These are phyloP conservation scores for Acomys russatus DNA, from an alignment of 2,797 vertebrate species.

Conservation along the genomic window DNA sequence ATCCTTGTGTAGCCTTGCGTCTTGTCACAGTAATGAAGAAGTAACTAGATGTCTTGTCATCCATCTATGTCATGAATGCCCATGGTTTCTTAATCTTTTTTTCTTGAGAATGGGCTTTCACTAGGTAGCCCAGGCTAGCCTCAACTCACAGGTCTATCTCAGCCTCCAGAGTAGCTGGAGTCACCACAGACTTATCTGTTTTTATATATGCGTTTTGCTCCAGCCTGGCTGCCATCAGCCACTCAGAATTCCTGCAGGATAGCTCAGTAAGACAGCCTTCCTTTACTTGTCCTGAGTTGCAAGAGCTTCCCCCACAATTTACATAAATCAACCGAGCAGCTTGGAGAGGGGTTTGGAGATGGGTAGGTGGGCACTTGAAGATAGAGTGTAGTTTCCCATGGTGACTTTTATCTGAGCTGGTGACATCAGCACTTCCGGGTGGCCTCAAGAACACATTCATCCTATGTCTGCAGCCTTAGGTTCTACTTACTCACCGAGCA, in stretches of 20 bases:
- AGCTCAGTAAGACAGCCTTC: not conserved
- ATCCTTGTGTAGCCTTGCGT: not conserved
- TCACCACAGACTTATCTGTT: not conserved
- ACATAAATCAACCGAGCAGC: not conserved
- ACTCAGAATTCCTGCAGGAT: not conserved
- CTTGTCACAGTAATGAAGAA: not conserved
- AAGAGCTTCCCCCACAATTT: not conserved
- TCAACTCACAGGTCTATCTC: not conserved
- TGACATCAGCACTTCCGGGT: not conserved
- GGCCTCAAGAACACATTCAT: accelerated
- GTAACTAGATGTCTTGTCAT: not conserved
- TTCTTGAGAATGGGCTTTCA: not conserved
- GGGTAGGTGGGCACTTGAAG: not conserved
- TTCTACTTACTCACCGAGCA: not conserved
- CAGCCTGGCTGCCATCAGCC: not conserved
- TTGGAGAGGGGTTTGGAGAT: not conserved
- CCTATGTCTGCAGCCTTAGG: not conserved
- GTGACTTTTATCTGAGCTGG: not conserved
- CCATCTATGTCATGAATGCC: not conserved
- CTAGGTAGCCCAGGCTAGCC: not conserved
- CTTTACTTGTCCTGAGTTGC: not conserved
- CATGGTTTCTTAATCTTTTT: not conserved
- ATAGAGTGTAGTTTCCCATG: not conserved
- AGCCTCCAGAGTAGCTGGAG: not conserved
- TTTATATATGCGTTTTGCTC: not conserved